Percentiles rank a stretch among this genome's conserved stretches.
Conservation (phyloP, 2,113 vertebrate genomes). For the Shinisaurus crocodilurus region DNA sequence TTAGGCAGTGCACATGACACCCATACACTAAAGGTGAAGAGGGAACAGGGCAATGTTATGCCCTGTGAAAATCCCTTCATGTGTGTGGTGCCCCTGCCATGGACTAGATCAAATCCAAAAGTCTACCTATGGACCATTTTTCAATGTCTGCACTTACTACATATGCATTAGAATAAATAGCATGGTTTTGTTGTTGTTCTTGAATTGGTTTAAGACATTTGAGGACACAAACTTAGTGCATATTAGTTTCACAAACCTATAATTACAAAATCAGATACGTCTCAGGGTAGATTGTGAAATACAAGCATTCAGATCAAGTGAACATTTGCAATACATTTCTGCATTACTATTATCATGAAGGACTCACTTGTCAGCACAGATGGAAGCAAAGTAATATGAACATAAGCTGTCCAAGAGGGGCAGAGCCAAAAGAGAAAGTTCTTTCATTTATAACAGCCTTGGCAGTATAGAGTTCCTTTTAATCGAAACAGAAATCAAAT, state of each 20-base stretch:
- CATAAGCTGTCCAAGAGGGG: constrained; percentile 52
- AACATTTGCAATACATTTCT: constrained; percentile 46
- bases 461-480: constrained; percentile 39
- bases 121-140: background rate
- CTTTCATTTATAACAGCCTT: constrained; percentile 49
- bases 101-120: background rate
- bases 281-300: constrained; percentile 4
- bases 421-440: constrained; percentile 54
- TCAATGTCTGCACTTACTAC: background rate
- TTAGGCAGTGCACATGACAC: too few species aligned
- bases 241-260: background rate
- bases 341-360: constrained; percentile 64
- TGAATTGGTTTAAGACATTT: background rate
- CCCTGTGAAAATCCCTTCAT: background rate
- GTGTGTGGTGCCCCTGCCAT: background rate
- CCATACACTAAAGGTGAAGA: too few species aligned
- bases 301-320: constrained; percentile 26
- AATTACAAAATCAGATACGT: constrained; percentile 17
- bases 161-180: background rate
- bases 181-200: background rate
- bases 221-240: background rate
- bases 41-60: too few species aligned
- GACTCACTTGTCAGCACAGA: constrained; percentile 66
- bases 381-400: constrained; percentile 50
- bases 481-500: constrained; percentile 49